Evolutionary conservation across 2,113 vertebrate species (phyloP).

Genomic region (Sinocyclocheilus rhinocerous): DNA sequence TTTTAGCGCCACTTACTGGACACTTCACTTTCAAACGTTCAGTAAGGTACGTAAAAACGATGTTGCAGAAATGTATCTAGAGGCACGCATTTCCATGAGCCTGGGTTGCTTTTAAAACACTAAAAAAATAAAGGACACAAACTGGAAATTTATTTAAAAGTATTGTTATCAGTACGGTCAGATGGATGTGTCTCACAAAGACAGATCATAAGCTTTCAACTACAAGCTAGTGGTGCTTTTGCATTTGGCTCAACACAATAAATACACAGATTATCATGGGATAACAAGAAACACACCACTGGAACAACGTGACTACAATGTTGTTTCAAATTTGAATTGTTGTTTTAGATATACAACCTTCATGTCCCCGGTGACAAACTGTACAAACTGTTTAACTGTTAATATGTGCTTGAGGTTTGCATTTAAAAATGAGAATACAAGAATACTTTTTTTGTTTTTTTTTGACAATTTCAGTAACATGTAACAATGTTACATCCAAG

Average conservation of each 20-base stretch:
- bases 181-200: neutral
- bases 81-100: too few relatives aligned
- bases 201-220: neutral
- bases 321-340: neutral
- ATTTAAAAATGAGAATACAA: neutral
- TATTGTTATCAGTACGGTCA: neutral
- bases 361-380: neutral
- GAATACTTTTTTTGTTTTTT: neutral
- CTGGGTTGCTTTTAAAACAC: too few relatives aligned
- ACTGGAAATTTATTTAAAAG: neutral
- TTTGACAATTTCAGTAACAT: constrained; percentile 10
- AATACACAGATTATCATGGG: neutral
- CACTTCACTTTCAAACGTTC: too few relatives aligned
- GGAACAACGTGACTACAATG: neutral
- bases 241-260: neutral
- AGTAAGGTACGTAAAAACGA: too few relatives aligned
- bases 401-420: neutral
- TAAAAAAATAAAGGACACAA: neutral
- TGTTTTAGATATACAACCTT: neutral
- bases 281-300: neutral
- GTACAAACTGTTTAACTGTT: neutral
- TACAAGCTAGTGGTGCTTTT: neutral
- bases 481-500: constrained; percentile 16
- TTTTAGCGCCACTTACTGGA: too few relatives aligned
- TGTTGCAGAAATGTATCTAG: too few relatives aligned